A percentile compares a stretch with the other conserved stretches of the same genome.
phyloP scores from a whole-genome alignment of 2,113 vertebrate genomes.

The Pelmatolapia mariae region DNA sequence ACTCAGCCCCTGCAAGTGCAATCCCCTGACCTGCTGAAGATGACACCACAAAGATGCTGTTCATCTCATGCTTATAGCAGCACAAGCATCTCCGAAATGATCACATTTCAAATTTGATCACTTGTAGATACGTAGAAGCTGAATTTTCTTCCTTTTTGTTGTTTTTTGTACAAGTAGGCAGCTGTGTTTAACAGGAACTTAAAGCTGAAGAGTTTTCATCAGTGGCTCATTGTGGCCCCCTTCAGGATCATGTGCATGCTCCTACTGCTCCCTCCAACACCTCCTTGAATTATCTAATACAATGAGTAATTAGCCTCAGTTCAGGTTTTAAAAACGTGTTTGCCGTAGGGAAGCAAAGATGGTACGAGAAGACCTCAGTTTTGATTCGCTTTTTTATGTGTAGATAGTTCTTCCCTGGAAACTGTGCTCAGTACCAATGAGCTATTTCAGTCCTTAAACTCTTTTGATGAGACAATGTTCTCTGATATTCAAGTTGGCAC shows the following conservation, averaged over 20 bases:
- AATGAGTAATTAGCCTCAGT: not conserved
- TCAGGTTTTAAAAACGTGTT: not conserved
- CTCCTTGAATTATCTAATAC: not conserved
- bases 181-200: constrained; percentile 9
- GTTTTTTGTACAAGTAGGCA: not conserved
- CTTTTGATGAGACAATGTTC: constrained; percentile 35
- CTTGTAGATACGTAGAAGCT: not conserved
- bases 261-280: not conserved
- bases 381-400: not conserved
- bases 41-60: constrained; percentile 52
- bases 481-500: constrained; percentile 40
- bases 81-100: not conserved
- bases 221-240: constrained; percentile 61
- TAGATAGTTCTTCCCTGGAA: not conserved
- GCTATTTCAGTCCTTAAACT: constrained; percentile 27
- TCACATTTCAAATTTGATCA: not conserved
- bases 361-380: not conserved
- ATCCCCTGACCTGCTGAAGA: constrained; percentile 62
- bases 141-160: not conserved
- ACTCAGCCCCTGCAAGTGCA: constrained; percentile 38
- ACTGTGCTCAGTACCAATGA: not conserved
- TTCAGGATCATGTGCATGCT: constrained; percentile 51
- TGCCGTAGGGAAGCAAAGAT: not conserved
- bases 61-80: constrained; percentile 26
- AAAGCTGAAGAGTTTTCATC: constrained; percentile 32